These are phyloP conservation scores for Mythimna pallens DNA, from an alignment of 2,888 invertebrate genomes.

Conservation along the genomic window DNA sequence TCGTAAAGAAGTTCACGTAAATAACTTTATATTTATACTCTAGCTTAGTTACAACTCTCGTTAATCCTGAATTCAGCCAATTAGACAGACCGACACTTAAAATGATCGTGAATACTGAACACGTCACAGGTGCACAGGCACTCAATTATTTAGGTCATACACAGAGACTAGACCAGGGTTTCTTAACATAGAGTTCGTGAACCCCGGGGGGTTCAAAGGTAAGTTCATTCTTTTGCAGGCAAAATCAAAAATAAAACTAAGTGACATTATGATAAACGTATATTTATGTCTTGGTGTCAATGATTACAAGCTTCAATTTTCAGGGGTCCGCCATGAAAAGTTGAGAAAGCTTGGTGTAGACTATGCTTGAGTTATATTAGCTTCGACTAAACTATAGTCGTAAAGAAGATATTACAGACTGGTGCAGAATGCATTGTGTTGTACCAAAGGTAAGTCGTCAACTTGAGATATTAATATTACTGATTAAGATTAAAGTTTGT, in stretches of 20 bases:
- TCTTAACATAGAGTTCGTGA: slow-evolving; percentile 7
- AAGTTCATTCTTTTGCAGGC: neutral
- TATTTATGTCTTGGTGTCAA: too few species aligned
- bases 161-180: slow-evolving; percentile 8
- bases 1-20: neutral
- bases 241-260: neutral
- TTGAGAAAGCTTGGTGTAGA: neutral
- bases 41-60: neutral
- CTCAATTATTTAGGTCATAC: slow-evolving; percentile 46
- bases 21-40: slow-evolving; percentile 1
- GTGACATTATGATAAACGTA: neutral
- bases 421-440: slow-evolving; percentile 28
- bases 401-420: slow-evolving; percentile 35
- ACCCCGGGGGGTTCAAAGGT: neutral
- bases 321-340: neutral
- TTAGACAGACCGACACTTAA: slow-evolving; percentile 43
- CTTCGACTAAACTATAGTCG: slow-evolving; percentile 30
- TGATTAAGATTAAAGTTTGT: slow-evolving; percentile 1
- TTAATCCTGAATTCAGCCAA: slow-evolving; percentile 33
- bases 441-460: slow-evolving; percentile 1
- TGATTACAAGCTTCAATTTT: neutral
- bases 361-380: slow-evolving; percentile 15
- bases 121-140: slow-evolving; percentile 49
- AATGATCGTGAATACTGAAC: slow-evolving; percentile 48
- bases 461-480: neutral